Evolutionary conservation across 2,797 vertebrate species (phyloP).

Genomic region (Galaxias olidus): DNA sequence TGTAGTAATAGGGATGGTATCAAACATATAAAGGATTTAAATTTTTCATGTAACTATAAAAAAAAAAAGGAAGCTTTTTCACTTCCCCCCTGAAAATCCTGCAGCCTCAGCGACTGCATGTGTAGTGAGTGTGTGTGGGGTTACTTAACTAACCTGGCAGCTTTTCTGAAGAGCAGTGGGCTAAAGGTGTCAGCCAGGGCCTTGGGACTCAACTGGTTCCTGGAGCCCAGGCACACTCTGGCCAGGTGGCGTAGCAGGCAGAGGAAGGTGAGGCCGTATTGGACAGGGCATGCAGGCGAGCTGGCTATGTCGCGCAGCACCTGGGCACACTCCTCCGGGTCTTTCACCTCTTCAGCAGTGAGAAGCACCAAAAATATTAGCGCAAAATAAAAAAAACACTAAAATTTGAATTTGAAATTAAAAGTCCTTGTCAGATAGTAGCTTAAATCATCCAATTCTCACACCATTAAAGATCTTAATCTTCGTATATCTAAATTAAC

Average conservation of each 20-base stretch:
- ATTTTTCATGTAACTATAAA: too few species aligned
- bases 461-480: too few species aligned
- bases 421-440: background rate
- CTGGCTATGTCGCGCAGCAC: constrained; percentile 81
- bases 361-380: background rate
- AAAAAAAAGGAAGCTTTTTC: too few species aligned
- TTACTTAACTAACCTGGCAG: constrained; percentile 67
- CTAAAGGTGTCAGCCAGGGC: constrained; percentile 84
- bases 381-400: too few species aligned
- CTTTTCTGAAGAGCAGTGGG: constrained; percentile 82
- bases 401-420: background rate
- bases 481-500: too few species aligned
- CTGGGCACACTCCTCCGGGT: constrained; percentile 83
- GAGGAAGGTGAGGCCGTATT: constrained; percentile 87
- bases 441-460: too few species aligned
- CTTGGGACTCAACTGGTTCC: constrained; percentile 80
- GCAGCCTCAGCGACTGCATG: background rate
- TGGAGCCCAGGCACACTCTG: constrained; percentile 79
- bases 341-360: constrained; percentile 76
- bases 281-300: constrained; percentile 80
- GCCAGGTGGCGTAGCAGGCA: constrained; percentile 88
- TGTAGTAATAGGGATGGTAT: too few species aligned
- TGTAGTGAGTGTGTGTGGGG: constrained; percentile 3
- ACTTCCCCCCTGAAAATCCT: too few species aligned
- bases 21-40: too few species aligned